Evolutionary conservation across 2,113 vertebrate species (phyloP).

Genomic region (Cheirogaleus medius): DNA sequence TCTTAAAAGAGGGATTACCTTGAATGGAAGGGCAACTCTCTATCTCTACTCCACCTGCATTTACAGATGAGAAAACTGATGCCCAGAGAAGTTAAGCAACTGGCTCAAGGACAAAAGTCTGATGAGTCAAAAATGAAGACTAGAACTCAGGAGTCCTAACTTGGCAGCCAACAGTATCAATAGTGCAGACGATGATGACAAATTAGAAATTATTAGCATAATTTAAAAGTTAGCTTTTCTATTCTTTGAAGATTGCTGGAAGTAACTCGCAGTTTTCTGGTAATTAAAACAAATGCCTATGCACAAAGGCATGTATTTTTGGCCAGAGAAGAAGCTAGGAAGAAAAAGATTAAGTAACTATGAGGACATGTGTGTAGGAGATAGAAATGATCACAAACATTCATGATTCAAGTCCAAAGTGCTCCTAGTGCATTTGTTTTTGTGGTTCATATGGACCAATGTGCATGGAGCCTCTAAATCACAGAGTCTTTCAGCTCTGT

Average conservation of each 20-base stretch:
- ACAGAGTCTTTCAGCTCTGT: not conserved
- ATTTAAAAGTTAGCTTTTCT: constrained; percentile 17
- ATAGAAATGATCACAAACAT: not conserved
- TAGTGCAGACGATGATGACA: not conserved
- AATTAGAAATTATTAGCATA: not conserved
- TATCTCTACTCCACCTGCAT: not conserved
- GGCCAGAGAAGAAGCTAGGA: not conserved
- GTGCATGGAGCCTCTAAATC: not conserved
- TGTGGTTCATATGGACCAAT: not conserved
- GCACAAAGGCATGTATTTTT: not conserved
- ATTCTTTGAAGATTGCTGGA: not conserved
- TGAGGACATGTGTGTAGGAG: not conserved
- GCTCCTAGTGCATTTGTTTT: not conserved
- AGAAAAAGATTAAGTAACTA: not conserved
- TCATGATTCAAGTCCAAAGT: not conserved
- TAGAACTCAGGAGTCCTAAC: not conserved
- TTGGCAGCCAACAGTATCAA: not conserved
- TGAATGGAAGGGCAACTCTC: not conserved
- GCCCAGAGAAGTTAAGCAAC: not conserved
- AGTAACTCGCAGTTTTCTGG: not conserved
- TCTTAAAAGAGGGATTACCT: not conserved
- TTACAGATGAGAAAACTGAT: not conserved
- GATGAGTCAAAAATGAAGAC: not conserved
- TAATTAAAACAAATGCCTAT: not conserved
- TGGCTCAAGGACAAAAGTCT: not conserved